Evolutionary conservation across 2,888 invertebrate genomes (phyloP), one percentile per base, ranked within the genome.

Genomic region (Melangyna quadrimaculata): DNA sequence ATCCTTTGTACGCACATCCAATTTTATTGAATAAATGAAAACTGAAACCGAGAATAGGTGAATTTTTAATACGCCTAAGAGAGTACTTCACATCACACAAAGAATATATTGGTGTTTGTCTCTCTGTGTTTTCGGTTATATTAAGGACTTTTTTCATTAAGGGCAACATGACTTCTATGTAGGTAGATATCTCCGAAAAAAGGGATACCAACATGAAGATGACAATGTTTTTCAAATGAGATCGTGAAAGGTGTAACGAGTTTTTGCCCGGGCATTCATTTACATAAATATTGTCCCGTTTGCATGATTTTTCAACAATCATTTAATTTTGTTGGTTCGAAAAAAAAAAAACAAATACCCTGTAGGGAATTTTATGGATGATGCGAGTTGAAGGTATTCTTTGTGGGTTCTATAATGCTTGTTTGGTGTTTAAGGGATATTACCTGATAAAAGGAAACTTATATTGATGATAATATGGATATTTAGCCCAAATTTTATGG

Each of bases 221-320:
- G 84, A 75, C 80, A 84, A 84, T 80, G 84, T 84, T 84, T 84
- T 84, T 69, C 72, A 77, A 84, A 84, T 84, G 84, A 84, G 84
- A 80, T 72, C 80, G 72, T 84, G 75, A 67, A 67, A 84, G 80
- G 84, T 84, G 84, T 72, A 67, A 53, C 48, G 71, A 53, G 71
- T 67, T 40, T 63, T 45, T 48, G 45, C 70, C 70, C 48, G 65
- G 32, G 65, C 40, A 63, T 40, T 55, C 45, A 65, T 55, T 67
- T 67, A n/a, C 59, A 45, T 72, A 69, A 59, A 69, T 63, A 67
- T 61, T 59, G 74, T 75, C 74, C 83, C 84, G 67, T 84, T 80
- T 84, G 80, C 84, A 80, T 79, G 80, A 79, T 84, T 84, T 79
- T 80, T 53, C 67, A 48, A 84, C 84, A 84, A 84, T 77, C 84